Percentiles rank a stretch among this genome's conserved stretches.
Evolutionary conservation across 2,113 vertebrate genomes (phyloP).

Genomic region (Pavo muticus): DNA sequence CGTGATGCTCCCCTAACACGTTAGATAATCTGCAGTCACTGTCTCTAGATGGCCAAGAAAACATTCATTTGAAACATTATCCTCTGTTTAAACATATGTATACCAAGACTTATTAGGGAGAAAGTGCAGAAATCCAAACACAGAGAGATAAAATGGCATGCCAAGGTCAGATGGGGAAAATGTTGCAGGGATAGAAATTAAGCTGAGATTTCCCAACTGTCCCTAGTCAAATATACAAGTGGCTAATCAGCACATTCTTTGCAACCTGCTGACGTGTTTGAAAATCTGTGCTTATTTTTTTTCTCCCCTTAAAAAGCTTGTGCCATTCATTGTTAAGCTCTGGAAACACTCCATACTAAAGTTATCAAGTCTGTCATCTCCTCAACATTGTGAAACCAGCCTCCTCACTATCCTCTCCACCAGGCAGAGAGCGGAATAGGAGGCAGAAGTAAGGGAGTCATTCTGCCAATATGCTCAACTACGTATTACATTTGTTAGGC

Average conservation of each 20-base stretch:
- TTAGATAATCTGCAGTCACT: neutral
- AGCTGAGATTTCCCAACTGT: neutral
- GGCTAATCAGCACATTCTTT: constrained; percentile 57
- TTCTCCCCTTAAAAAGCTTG: constrained; percentile 38
- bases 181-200: neutral
- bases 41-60: neutral
- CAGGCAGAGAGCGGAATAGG: constrained; percentile 31
- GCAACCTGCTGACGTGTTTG: constrained; percentile 55
- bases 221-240: constrained; percentile 44
- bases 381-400: constrained; percentile 32
- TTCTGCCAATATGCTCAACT: constrained; percentile 31
- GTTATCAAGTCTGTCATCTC: constrained; percentile 61
- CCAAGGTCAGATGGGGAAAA: neutral
- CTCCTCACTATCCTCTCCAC: constrained; percentile 39
- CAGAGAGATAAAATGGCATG: neutral
- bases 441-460: constrained; percentile 33
- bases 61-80: neutral
- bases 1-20: neutral
- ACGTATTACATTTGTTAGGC: constrained; percentile 19
- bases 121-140: neutral
- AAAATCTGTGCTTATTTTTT: constrained; percentile 63
- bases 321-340: constrained; percentile 60
- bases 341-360: constrained; percentile 54
- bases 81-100: neutral
- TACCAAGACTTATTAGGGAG: neutral